A percentile compares a stretch with the other conserved stretches of the same genome.
Conservation (phyloP, 2,797 vertebrate genomes). For the Chaetophractus vellerosus region DNA sequence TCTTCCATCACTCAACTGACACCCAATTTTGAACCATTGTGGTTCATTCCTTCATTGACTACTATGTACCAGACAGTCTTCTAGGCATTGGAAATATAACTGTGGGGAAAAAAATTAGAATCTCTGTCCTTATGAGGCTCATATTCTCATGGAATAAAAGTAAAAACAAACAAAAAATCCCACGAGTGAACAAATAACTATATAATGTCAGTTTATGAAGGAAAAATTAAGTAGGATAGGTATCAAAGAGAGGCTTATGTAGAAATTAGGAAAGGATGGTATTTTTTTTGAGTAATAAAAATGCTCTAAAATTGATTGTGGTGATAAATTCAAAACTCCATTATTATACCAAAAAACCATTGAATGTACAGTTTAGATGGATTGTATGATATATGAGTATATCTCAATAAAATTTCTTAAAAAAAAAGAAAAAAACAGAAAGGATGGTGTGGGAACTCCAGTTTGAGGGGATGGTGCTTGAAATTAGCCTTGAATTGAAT, state of each 20-base stretch:
- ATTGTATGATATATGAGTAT: no score
- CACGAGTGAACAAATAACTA: neutral
- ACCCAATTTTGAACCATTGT: neutral
- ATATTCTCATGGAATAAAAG: neutral
- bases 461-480: neutral
- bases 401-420: no score
- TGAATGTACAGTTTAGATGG: no score
- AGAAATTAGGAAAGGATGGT: neutral
- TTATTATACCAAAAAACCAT: no score
- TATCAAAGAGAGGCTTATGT: neutral
- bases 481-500: neutral
- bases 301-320: no score
- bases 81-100: neutral
- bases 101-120: neutral
- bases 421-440: neutral
- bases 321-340: no score
- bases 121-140: neutral
- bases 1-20: neutral
- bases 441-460: neutral
- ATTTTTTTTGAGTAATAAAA: no score
- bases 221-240: neutral
- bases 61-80: neutral
- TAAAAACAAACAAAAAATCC: neutral
- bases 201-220: neutral
- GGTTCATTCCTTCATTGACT: neutral